These are phyloP conservation scores for Globodera ellingtonae DNA, from an alignment of 1,140 invertebrate genomes.

Conservation along the genomic window DNA sequence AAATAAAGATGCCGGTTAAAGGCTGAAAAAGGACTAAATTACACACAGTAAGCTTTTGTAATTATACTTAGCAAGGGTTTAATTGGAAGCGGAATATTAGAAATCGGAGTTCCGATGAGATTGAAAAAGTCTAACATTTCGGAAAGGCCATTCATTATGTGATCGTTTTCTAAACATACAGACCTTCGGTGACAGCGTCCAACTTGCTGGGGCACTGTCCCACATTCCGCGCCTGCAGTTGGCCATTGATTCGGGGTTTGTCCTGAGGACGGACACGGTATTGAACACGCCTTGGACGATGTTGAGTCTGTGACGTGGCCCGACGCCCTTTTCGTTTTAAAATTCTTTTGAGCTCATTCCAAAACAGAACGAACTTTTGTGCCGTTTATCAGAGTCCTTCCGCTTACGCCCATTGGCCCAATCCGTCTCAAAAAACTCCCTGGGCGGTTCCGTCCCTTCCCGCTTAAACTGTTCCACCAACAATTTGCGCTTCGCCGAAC, in stretches of 20 bases:
- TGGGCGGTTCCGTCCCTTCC: constrained; percentile 1
- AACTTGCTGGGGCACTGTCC: constrained; percentile 39
- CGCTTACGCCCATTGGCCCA: background rate
- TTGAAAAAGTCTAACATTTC: too few species aligned
- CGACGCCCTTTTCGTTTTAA: background rate
- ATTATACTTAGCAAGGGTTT: background rate
- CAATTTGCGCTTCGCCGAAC: constrained; percentile 26
- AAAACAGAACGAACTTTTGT: constrained; percentile 13
- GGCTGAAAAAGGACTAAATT: constrained; percentile 15
- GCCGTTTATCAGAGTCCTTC: background rate
- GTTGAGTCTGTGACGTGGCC: background rate
- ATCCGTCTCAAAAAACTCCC: constrained; percentile 17
- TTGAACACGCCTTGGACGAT: background rate
- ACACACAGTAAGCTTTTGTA: too few species aligned
- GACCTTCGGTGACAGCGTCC: constrained; percentile 50
- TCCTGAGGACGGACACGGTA: background rate
- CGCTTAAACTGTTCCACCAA: constrained; percentile 16
- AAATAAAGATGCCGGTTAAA: constrained; percentile 48
- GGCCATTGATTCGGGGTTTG: background rate
- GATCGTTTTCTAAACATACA: background rate
- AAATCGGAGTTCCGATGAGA: too few species aligned
- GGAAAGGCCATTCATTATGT: too few species aligned
- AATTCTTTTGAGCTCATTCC: constrained; percentile 18
- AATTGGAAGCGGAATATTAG: background rate
- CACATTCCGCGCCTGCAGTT: constrained; percentile 6